These are phyloP conservation scores for Fistularia tabacaria DNA, from an alignment of 2,797 vertebrate species.

Conservation along the genomic window DNA sequence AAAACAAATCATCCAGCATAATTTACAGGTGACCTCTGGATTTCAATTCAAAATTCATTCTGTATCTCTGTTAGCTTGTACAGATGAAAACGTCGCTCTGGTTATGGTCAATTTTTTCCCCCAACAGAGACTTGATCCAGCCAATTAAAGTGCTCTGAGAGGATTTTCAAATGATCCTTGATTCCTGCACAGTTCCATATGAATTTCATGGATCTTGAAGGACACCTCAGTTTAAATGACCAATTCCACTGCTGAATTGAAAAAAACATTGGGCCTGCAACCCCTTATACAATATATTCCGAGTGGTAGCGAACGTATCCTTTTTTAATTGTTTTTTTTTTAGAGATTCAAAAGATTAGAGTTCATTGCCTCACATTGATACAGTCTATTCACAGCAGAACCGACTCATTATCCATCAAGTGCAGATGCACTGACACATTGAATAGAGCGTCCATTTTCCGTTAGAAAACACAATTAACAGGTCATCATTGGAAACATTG, in stretches of 20 bases:
- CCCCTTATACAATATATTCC: slow-evolving; percentile 38
- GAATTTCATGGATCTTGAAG: slow-evolving; percentile 51
- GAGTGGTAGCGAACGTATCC: slow-evolving; percentile 39
- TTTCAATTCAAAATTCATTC: slow-evolving; percentile 25
- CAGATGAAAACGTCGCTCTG: background rate
- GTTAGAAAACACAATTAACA: slow-evolving; percentile 55
- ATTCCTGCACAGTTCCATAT: slow-evolving; percentile 28
- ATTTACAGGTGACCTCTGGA: slow-evolving; percentile 13
- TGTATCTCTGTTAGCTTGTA: slow-evolving; percentile 21
- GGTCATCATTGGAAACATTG: slow-evolving; percentile 42
- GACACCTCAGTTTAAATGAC: slow-evolving; percentile 54
- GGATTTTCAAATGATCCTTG: slow-evolving; percentile 34
- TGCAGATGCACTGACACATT: slow-evolving; percentile 34
- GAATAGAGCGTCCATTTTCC: slow-evolving; percentile 56
- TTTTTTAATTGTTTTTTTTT: slow-evolving; percentile 64
- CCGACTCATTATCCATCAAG: slow-evolving; percentile 51
- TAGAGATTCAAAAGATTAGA: slow-evolving; percentile 59
- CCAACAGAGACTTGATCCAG: slow-evolving; percentile 23
- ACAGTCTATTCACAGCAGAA: slow-evolving; percentile 42
- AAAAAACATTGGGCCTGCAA: slow-evolving; percentile 8
- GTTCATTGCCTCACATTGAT: slow-evolving; percentile 36
- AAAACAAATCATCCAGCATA: slow-evolving; percentile 46
- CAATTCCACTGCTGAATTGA: slow-evolving; percentile 21
- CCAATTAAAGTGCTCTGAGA: slow-evolving; percentile 60
- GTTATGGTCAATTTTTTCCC: slow-evolving; percentile 12